Conservation (phyloP, 92 coral and sea anemone genomes). For the Parazoanthus darwini region DNA sequence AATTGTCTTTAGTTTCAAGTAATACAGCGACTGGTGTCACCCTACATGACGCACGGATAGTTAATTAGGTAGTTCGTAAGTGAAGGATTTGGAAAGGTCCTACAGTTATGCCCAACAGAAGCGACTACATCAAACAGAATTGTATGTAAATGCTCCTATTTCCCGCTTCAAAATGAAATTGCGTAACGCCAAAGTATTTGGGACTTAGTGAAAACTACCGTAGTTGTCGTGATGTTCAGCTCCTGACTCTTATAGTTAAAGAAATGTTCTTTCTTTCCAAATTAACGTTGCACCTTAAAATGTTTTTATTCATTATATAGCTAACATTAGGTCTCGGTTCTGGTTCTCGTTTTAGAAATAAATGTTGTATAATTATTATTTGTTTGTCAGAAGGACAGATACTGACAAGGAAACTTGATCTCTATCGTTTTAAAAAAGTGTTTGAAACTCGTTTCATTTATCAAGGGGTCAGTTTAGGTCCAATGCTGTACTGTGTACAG, state of each 20-base stretch:
- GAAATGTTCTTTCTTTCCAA: too few species aligned
- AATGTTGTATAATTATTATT: too few species aligned
- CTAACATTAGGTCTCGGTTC: neutral
- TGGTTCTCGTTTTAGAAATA: neutral
- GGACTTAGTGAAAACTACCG: neutral
- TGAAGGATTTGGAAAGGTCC: neutral
- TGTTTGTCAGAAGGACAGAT: neutral
- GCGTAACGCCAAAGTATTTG: neutral
- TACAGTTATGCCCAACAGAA: neutral
- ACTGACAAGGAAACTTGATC: neutral
- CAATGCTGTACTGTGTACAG: slow-evolving; percentile 26
- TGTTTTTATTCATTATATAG: too few species aligned
- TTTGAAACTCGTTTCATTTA: neutral
- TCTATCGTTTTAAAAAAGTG: neutral
- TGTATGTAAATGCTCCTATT: neutral
- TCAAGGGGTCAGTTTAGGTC: neutral
- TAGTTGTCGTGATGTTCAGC: neutral
- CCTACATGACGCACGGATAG: neutral
- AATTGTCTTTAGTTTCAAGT: neutral
- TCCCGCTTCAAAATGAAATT: neutral
- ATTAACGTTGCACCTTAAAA: too few species aligned
- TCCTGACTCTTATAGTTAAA: too few species aligned
- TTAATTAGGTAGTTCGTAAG: neutral
- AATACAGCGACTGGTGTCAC: neutral
- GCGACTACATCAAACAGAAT: neutral